These are phyloP conservation scores for Mastomys natalensis DNA, from an alignment of 2,113 vertebrate species.

Conservation along the genomic window DNA sequence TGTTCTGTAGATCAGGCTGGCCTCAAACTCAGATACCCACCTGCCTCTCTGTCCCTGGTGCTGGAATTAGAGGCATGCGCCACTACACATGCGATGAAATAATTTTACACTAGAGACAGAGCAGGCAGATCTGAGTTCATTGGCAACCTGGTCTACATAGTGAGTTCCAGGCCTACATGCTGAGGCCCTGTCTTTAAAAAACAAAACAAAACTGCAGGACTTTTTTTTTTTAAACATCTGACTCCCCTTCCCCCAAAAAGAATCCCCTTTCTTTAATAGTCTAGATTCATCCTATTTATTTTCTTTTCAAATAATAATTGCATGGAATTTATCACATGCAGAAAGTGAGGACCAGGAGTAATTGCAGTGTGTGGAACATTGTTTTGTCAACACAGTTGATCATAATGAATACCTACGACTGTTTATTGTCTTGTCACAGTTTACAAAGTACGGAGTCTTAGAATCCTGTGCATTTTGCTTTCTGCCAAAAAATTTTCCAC, in stretches of 20 bases:
- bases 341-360: background rate
- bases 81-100: background rate
- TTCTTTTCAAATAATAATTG: constrained; percentile 27
- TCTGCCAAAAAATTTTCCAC: background rate
- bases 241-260: background rate
- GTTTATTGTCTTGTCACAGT: background rate
- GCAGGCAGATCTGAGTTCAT: background rate
- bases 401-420: background rate
- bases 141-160: background rate
- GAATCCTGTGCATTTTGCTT: background rate
- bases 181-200: background rate
- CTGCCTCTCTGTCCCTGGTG: background rate
- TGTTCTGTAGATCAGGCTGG: background rate
- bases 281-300: background rate
- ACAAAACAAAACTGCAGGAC: background rate
- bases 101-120: background rate
- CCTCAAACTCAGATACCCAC: background rate
- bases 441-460: constrained; percentile 10
- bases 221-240: background rate
- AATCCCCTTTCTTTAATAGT: constrained; percentile 9
- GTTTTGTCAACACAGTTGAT: background rate
- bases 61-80: background rate
- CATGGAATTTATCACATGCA: constrained; percentile 10
- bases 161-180: background rate
- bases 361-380: background rate